Base-by-base conservation (phyloP, 2,113 vertebrate genomes). In the Siniperca knerii region DNA sequence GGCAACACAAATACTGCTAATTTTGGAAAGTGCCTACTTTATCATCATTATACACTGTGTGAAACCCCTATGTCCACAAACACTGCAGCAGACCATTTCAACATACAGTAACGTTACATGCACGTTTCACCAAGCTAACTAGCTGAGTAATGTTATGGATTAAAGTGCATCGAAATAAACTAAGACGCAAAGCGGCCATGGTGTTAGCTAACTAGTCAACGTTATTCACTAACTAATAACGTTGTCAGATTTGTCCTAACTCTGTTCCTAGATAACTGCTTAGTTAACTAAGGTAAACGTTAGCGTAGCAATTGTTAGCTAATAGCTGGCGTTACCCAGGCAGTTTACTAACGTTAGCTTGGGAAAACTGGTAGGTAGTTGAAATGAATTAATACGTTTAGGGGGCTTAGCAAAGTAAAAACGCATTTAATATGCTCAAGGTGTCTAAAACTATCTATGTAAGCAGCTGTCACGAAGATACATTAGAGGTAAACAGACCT, bases 401-500 rank as follows among this genome's bases (percentile, higher is more conserved):
- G 20, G 1, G 1, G 8, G 81, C 3, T 83, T 52, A 57, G 7
- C 23, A 48, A 15, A n/a, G 55, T 29, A 58, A 64, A 74, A 61
- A 82, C 15, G 13, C 23, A 40, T 44, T 69, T 13, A 71, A 11
- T 64, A 29, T 6, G 20, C 13, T 2, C 0, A 5, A 0, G 1
- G 48, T 50, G n/a, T 21, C 2, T 21, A 3, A 65, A 86, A 67
- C 1, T 0, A 44, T 16, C 3, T 40, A 73, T 86, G 81, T 33
- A 57, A 58, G 65, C 35, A 65, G 50, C 78, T 84, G 94, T 91
- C 90, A 85, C 40, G 46, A 57, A 77, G 69, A 80, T 75, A 88
- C 64, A 90, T 82, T 76, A 78, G 86, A 94, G 83, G 93, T 95
- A 94, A 94, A 95, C 92, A 94, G 90, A 94, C 73, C 92, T 92